A percentile compares a stretch with the other conserved stretches of the same genome.
phyloP scores from a whole-genome alignment of 2,888 invertebrate species.

The Shargacucullia verbasci region DNA sequence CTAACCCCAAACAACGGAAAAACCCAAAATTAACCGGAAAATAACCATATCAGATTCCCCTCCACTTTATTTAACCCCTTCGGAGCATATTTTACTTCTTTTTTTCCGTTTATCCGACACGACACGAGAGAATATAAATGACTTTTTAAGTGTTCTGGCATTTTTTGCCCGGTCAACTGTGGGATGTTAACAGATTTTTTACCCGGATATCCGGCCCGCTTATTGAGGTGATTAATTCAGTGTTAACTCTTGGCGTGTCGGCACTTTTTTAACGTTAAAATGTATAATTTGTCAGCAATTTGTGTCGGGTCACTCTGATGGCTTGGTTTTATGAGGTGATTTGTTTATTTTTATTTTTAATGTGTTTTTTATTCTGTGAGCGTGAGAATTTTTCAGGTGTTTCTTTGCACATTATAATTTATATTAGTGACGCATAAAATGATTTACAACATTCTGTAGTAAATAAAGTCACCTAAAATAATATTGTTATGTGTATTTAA shows the following conservation, averaged over 20 bases:
- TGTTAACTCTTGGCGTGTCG: constrained; percentile 57
- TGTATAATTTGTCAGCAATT: constrained; percentile 60
- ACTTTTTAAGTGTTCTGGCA: constrained; percentile 74
- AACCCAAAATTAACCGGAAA: constrained; percentile 58
- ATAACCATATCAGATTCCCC: constrained; percentile 57
- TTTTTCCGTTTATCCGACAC: constrained; percentile 44
- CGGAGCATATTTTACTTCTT: constrained; percentile 54
- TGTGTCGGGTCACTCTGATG: constrained; percentile 40
- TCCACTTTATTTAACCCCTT: constrained; percentile 28
- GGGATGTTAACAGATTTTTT: constrained; percentile 78
- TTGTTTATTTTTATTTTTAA: constrained; percentile 24
- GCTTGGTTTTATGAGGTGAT: constrained; percentile 41
- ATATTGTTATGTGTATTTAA: too few relatives aligned
- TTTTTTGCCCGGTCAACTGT: constrained; percentile 68
- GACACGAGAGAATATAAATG: constrained; percentile 69
- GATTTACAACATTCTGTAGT: too few relatives aligned
- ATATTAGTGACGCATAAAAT: too few relatives aligned
- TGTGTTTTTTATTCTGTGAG: constrained; percentile 11
- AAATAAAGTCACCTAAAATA: too few relatives aligned
- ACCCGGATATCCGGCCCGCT: constrained; percentile 65
- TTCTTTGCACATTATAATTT: too few relatives aligned
- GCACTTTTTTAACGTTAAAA: constrained; percentile 59
- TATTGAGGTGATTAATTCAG: constrained; percentile 75
- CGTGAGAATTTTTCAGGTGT: constrained; percentile 30
- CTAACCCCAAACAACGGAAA: constrained; percentile 37